Percentiles rank a stretch among this genome's conserved stretches.
These are phyloP conservation scores for Leontocebus nigricollis DNA, from an alignment of 2,797 vertebrate species.

Conservation along the genomic window DNA sequence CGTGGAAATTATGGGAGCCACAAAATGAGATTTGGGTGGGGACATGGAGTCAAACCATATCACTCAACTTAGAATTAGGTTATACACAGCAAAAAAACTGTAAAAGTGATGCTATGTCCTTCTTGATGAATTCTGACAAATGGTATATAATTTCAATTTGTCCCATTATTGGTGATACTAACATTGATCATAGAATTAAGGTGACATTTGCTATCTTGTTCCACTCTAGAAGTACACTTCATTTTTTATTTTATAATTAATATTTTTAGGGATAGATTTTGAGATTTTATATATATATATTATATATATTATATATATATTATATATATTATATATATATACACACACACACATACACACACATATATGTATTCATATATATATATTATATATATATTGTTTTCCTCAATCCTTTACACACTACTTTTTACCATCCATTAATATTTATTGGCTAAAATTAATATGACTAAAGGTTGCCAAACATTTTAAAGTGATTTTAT, in stretches of 20 bases:
- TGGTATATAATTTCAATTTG: neutral
- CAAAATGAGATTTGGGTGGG: too few species aligned
- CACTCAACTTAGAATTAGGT: neutral
- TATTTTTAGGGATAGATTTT: neutral
- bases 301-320: too few species aligned
- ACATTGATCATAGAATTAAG: neutral
- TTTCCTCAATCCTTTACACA: neutral
- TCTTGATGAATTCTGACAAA: neutral
- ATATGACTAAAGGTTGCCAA: neutral
- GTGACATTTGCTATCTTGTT: neutral
- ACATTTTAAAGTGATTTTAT: neutral
- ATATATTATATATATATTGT: too few species aligned
- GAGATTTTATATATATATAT: neutral
- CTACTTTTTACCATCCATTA: neutral
- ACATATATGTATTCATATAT: too few species aligned
- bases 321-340: too few species aligned
- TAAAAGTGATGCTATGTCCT: neutral
- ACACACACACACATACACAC: fast-evolving
- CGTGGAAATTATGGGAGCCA: too few species aligned
- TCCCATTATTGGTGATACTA: neutral
- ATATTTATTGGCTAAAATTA: neutral
- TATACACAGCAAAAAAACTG: neutral
- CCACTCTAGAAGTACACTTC: neutral
- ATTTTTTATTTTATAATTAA: neutral
- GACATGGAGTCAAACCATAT: too few species aligned